Evolutionary conservation across 2,797 vertebrate species (phyloP).

Genomic region (Vespertilio murinus): DNA sequence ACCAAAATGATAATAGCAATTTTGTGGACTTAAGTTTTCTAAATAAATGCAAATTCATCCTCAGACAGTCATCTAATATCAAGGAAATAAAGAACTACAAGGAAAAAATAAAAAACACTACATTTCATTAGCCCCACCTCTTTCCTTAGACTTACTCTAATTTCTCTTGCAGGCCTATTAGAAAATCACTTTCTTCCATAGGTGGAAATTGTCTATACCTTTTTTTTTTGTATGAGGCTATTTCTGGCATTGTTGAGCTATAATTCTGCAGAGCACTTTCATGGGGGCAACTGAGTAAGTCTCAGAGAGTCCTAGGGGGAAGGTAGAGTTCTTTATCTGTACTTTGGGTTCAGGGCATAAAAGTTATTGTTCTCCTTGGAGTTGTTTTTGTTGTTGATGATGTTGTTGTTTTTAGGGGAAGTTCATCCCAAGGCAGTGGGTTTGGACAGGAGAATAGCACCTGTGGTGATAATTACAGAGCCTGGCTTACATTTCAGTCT

Average conservation of each 20-base stretch:
- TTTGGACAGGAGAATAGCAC: neutral
- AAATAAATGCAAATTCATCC: neutral
- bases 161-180: neutral
- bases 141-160: constrained; percentile 11
- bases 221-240: neutral
- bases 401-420: neutral
- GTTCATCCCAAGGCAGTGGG: neutral
- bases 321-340: neutral
- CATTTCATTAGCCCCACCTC: neutral
- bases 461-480: neutral
- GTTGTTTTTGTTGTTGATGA: neutral
- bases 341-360: neutral
- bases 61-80: neutral
- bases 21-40: neutral
- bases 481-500: neutral
- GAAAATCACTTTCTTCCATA: neutral
- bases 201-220: neutral
- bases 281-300: neutral
- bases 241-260: neutral
- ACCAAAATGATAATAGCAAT: constrained; percentile 8
- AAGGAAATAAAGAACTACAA: constrained; percentile 11
- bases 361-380: neutral
- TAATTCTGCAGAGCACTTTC: neutral
- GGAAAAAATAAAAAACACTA: neutral
- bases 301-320: neutral